Evolutionary conservation across 37 sponge, comb jelly and placozoan genomes (phyloP).

Genomic region (Amphimedon queenslandica): DNA sequence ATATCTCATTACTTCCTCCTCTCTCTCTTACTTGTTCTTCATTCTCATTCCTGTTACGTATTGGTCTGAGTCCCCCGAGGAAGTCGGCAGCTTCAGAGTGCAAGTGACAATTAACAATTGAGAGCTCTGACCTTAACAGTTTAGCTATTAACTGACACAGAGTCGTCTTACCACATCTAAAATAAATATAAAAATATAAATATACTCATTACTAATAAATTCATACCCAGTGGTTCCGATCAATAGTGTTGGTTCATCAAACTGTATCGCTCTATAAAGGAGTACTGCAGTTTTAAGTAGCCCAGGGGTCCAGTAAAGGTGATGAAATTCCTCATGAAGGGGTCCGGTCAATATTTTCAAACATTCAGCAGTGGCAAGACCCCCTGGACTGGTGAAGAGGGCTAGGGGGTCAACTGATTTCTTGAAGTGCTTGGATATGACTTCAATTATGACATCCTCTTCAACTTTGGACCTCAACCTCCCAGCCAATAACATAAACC

Average conservation of each 20-base stretch:
- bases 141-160: conserved; percentile 78
- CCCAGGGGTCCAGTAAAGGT: conserved; percentile 79
- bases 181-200: not conserved
- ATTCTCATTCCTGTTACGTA: conserved; percentile 24
- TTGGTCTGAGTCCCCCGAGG: conserved; percentile 92
- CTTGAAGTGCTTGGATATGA: conserved; percentile 84
- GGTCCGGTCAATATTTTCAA: conserved; percentile 10
- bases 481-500: conserved; percentile 91
- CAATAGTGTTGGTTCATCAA: conserved; percentile 89
- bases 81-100: conserved; percentile 98
- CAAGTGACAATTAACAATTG: conserved; percentile 96
- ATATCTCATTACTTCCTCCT: no score
- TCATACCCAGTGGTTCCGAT: conserved; percentile 94
- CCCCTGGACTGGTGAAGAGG: conserved; percentile 60
- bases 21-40: not conserved
- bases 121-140: conserved; percentile 43
- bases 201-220: not conserved
- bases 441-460: conserved; percentile 51
- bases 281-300: conserved; percentile 75
- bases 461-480: conserved; percentile 64
- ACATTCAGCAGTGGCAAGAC: conserved; percentile 30
- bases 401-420: conserved; percentile 27
- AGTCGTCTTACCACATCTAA: conserved; percentile 96
- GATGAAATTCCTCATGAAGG: conserved; percentile 26
- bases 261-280: conserved; percentile 69